phyloP scores from a whole-genome alignment of 2,797 vertebrate genomes.

The Cottoperca gobio region DNA sequence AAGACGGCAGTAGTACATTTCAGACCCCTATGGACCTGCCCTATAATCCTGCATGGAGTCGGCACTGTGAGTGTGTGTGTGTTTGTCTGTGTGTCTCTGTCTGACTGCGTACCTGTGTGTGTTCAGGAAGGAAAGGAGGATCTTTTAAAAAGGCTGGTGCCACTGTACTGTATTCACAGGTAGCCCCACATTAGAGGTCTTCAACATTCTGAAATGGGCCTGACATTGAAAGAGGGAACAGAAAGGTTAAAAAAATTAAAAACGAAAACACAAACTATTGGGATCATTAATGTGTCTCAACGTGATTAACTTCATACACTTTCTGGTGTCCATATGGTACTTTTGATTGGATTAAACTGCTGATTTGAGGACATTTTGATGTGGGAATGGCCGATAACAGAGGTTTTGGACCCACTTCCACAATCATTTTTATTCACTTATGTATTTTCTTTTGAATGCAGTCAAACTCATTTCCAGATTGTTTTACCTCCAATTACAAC shows the following conservation, averaged over 20 bases:
- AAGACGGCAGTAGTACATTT: slow-evolving; percentile 78
- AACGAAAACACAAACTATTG: slow-evolving; percentile 23
- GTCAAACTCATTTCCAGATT: slow-evolving; percentile 45
- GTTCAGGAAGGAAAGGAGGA: slow-evolving; percentile 24
- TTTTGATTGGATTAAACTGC: slow-evolving; percentile 55
- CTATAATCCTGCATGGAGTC: slow-evolving; percentile 73
- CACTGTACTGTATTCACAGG: slow-evolving; percentile 9
- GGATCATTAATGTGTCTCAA: slow-evolving; percentile 43
- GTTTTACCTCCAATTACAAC: slow-evolving; percentile 49
- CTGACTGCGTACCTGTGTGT: slow-evolving; percentile 46
- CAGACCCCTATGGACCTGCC: slow-evolving; percentile 73
- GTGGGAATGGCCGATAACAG: slow-evolving; percentile 43
- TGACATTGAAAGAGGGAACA: background rate
- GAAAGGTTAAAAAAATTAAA: slow-evolving; percentile 14
- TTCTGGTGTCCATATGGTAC: slow-evolving; percentile 51
- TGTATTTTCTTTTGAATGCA: slow-evolving; percentile 53
- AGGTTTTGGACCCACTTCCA: slow-evolving; percentile 41
- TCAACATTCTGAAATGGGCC: background rate
- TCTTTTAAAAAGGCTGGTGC: slow-evolving; percentile 36
- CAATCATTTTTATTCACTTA: slow-evolving; percentile 39
- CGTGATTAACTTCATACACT: slow-evolving; percentile 53
- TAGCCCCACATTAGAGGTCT: slow-evolving; percentile 15
- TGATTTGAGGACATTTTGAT: slow-evolving; percentile 53
- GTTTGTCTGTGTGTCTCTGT: slow-evolving; percentile 39
- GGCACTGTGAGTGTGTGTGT: slow-evolving; percentile 22